A percentile compares a stretch with the other conserved stretches of the same genome.
Evolutionary conservation across 1,140 invertebrate species (phyloP).

Genomic region (Drosophila teissieri): DNA sequence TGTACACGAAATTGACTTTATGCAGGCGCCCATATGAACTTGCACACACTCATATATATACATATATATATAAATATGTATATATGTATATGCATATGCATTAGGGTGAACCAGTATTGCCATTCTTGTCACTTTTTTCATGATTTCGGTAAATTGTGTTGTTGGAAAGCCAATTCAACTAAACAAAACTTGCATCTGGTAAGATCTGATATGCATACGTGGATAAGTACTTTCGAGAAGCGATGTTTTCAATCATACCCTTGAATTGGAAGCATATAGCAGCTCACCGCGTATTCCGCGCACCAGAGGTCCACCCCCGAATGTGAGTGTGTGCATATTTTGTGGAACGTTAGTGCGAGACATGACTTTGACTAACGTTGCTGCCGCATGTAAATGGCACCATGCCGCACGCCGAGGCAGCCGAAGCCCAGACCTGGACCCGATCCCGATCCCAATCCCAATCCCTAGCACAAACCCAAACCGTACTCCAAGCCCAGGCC

Average conservation of each 20-base stretch:
- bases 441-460: background rate
- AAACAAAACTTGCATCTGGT: too few species aligned
- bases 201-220: too few species aligned
- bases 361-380: conserved; percentile 81
- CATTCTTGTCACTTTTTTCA: too few species aligned
- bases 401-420: conserved; percentile 52
- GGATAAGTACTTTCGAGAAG: too few species aligned
- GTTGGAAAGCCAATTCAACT: too few species aligned
- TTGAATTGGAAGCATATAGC: background rate
- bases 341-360: conserved; percentile 62
- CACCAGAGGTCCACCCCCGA: conserved; percentile 15
- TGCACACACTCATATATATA: background rate
- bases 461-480: background rate
- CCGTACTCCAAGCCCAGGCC: background rate
- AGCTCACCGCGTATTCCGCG: background rate
- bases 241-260: too few species aligned
- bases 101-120: conserved; percentile 11
- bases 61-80: background rate
- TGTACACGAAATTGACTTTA: conserved; percentile 80
- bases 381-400: conserved; percentile 78
- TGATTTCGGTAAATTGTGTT: too few species aligned
- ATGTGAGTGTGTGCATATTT: conserved; percentile 28
- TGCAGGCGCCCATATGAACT: conserved; percentile 18
- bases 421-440: background rate
- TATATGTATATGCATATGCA: background rate